Evolutionary conservation across 2,888 invertebrate genomes (phyloP).

Genomic region (Sarcophaga carnaria): DNA sequence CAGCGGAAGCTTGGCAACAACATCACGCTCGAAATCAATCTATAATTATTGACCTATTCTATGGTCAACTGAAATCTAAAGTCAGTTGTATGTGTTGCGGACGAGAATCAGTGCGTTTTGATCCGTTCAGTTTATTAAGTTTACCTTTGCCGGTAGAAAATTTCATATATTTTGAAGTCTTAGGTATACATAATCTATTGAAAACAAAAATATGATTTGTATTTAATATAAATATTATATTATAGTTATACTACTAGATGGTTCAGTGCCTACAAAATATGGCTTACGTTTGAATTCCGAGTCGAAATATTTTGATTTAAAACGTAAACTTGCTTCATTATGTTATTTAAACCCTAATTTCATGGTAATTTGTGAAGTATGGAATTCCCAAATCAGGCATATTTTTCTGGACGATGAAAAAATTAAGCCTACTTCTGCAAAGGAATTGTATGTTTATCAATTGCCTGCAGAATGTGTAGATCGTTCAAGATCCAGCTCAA

Average conservation of each 20-base stretch:
- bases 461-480: constrained; percentile 82
- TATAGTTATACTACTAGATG: constrained; percentile 89
- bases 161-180: constrained; percentile 88
- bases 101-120: constrained; percentile 93
- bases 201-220: not conserved
- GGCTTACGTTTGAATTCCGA: constrained; percentile 92
- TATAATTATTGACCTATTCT: constrained; percentile 94
- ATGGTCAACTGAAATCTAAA: constrained; percentile 95
- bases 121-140: constrained; percentile 95
- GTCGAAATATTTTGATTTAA: constrained; percentile 89
- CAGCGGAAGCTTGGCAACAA: constrained; percentile 91
- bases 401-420: constrained; percentile 83
- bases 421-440: constrained; percentile 83
- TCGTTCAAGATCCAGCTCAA: constrained; percentile 79
- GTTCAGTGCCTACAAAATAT: constrained; percentile 91
- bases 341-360: constrained; percentile 85
- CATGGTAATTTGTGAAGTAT: constrained; percentile 88
- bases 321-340: constrained; percentile 86
- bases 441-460: constrained; percentile 88
- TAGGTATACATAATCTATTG: constrained; percentile 82
- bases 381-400: constrained; percentile 87
- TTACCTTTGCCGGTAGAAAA: constrained; percentile 95
- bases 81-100: constrained; percentile 91
- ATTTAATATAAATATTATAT: constrained; percentile 43
- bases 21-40: constrained; percentile 92